Base-by-base conservation (phyloP, 2,113 vertebrate species). In the Catagonus wagneri region DNA sequence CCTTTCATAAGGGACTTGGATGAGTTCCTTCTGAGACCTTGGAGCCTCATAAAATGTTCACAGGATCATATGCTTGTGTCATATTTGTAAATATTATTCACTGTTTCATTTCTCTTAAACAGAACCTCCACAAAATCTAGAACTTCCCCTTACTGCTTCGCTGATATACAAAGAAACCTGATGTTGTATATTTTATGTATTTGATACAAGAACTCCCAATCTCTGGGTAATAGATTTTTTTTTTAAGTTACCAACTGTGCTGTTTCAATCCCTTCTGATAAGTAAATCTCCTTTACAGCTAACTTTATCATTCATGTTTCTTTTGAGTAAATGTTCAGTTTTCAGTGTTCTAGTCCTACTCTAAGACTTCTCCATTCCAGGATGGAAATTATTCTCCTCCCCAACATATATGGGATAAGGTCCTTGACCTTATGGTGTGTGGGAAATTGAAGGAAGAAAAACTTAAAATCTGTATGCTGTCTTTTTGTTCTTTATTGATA, bases 71-170 rank as follows among this genome's bases (percentile, higher is more conserved):
- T 56, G 27, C 50, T 69, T 76, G 7, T 80, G 50, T 54, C 60
- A 65, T 81, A 75, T 39, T 86, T 85, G 39, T 93, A 85, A 60
- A 96, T 32, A 29, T 72, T n/a, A n/a, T 44, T n/a, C 27, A 80
- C 60, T 66, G 17, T 92, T 79, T 61, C 14, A 83, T 79, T 63
- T 90, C 3, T 81, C 39, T 80, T 89, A 50, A 85, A 34, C 6
- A 93, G 15, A 54, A 19, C 5, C n/a, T 72, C 71, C 7, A 54
- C 9, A 80, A 39, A 71, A 63, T 54, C 36, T 60, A 63, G 20
- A 92, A 89, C 6, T 39, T 7, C 54, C 10, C 39, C 32, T 83
- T 78, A 72, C 50, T 52, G 19, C 23, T 66, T 65, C 25, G 72
- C 58, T 83, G 17, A 68, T 19, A n/a, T 44, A 7, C 76, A 83